A percentile compares a stretch with the other conserved stretches of the same genome.
Conservation (phyloP, 30 jellyfish, hydroid and myxozoan genomes). For the Turritopsis dohrnii region DNA sequence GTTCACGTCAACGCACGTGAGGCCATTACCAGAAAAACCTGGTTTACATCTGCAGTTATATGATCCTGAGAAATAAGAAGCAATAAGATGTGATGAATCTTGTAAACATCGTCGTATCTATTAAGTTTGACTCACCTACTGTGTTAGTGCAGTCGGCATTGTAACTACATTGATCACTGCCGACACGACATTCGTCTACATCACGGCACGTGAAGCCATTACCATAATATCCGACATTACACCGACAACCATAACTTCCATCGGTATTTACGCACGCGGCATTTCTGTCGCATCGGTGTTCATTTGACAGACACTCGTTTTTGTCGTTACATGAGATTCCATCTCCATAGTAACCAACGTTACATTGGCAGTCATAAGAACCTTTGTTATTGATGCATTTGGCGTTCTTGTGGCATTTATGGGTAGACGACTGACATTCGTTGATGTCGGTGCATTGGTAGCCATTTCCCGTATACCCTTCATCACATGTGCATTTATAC, state of each 20-base stretch:
- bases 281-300: slow-evolving; percentile 15
- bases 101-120: no score
- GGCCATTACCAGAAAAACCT: slow-evolving; percentile 18
- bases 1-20: slow-evolving; percentile 7
- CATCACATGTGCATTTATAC: not conserved
- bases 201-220: slow-evolving; percentile 37
- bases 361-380: slow-evolving; percentile 22
- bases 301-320: slow-evolving; percentile 23
- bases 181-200: slow-evolving; percentile 28
- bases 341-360: slow-evolving; percentile 28
- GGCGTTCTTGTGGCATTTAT: slow-evolving; percentile 32
- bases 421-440: slow-evolving; percentile 10
- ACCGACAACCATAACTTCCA: slow-evolving; percentile 29
- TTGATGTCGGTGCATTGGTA: slow-evolving; percentile 23
- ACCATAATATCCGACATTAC: slow-evolving; percentile 37
- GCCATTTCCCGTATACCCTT: slow-evolving; percentile 26
- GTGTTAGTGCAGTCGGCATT: not conserved
- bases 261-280: slow-evolving; percentile 28
- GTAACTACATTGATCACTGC: not conserved
- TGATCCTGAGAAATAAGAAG: not conserved
- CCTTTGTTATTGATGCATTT: slow-evolving; percentile 16
- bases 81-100: not conserved
- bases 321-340: slow-evolving; percentile 33
- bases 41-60: slow-evolving; percentile 3
- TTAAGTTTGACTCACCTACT: not conserved